Conservation (phyloP, 2,797 vertebrate genomes). For the Lagorchestes hirsutus region DNA sequence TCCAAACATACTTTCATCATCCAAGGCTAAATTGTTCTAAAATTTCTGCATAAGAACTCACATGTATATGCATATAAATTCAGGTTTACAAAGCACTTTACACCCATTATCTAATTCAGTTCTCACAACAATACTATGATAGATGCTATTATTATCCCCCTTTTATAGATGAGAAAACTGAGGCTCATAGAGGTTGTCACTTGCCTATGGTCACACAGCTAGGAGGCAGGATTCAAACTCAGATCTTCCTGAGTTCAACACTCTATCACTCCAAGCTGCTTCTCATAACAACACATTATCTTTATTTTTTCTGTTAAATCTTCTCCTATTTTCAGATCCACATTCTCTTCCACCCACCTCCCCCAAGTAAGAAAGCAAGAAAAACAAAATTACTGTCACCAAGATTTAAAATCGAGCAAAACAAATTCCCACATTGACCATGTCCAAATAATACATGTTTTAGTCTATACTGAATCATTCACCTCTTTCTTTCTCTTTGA, state of each 20-base stretch:
- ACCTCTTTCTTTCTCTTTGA: no score
- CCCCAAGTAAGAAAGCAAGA: no score
- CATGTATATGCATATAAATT: not conserved
- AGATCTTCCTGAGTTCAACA: not conserved
- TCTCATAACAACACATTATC: no score
- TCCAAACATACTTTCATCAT: not conserved
- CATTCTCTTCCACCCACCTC: no score
- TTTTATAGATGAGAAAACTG: not conserved
- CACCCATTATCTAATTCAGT: not conserved
- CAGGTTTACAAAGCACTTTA: not conserved
- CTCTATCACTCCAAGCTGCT: not conserved
- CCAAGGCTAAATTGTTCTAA: not conserved
- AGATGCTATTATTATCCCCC: not conserved
- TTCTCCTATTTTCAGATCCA: no score
- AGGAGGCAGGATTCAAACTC: not conserved
- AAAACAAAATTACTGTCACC: no score
- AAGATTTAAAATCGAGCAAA: no score
- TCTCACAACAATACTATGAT: not conserved
- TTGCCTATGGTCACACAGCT: not conserved
- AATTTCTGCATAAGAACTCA: not conserved
- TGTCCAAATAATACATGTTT: no score
- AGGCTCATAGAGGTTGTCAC: not conserved
- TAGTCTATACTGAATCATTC: no score
- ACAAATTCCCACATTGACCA: no score
- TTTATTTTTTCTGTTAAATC: no score